Conservation (phyloP, 2,888 invertebrate genomes). For the Meteorus colon region DNA sequence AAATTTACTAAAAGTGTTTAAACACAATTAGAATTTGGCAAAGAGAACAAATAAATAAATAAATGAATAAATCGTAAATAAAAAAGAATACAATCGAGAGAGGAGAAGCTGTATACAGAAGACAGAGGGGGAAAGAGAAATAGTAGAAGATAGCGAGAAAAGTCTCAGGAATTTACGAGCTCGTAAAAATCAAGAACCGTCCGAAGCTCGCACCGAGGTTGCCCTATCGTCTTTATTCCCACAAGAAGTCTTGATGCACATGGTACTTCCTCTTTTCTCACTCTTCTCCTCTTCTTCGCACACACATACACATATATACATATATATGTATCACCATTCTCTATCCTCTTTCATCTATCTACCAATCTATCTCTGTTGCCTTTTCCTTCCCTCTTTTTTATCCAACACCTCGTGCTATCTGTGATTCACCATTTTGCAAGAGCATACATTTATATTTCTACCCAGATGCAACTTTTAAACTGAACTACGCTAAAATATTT, state of each 20-base stretch:
- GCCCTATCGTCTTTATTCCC: slow-evolving; percentile 59
- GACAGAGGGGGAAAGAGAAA: slow-evolving; percentile 29
- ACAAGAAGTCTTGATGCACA: slow-evolving; percentile 39
- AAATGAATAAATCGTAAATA: slow-evolving; percentile 30
- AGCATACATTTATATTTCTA: background rate
- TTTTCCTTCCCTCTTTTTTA: slow-evolving; percentile 16
- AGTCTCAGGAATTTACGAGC: slow-evolving; percentile 70
- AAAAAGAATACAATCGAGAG: slow-evolving; percentile 12
- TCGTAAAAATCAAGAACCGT: slow-evolving; percentile 73
- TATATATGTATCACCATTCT: background rate
- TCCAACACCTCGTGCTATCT: slow-evolving; percentile 28
- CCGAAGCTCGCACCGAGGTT: slow-evolving; percentile 63
- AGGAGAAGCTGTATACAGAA: background rate
- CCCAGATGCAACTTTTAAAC: background rate
- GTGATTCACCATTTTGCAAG: slow-evolving; percentile 20
- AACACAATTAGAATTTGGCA: too few relatives aligned
- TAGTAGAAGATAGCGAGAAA: slow-evolving; percentile 51
- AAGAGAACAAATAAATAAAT: slow-evolving; percentile 44
- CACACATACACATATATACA: background rate
- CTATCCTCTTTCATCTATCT: background rate
- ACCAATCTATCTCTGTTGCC: background rate
- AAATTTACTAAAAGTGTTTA: too few relatives aligned
- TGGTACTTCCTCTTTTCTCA: slow-evolving; percentile 29
- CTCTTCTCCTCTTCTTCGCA: background rate
- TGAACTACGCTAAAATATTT: background rate